These are phyloP conservation scores for Penaeus indicus DNA, from an alignment of 1,140 invertebrate genomes.

Conservation along the genomic window DNA sequence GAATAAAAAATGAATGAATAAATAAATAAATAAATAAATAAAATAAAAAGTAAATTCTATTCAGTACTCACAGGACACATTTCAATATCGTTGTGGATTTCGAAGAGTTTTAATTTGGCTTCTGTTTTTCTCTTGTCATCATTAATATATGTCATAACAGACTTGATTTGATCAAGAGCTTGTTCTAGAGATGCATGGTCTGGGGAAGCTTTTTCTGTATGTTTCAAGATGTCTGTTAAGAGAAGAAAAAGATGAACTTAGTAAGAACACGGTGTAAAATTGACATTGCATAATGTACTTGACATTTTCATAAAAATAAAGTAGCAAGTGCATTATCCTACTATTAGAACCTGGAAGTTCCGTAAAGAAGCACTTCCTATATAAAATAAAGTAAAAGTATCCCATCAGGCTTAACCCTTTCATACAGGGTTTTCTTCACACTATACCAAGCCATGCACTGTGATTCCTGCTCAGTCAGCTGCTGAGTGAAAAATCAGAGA, in stretches of 20 bases:
- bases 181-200: slow-evolving; percentile 87
- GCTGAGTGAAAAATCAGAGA: no score
- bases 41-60: neutral
- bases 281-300: no score
- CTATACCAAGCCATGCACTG: no score
- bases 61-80: slow-evolving; percentile 86
- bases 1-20: slow-evolving; percentile 4
- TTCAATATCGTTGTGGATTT: slow-evolving; percentile 97
- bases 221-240: slow-evolving; percentile 89
- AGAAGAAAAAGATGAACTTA: slow-evolving; percentile 47
- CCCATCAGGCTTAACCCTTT: no score
- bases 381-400: neutral
- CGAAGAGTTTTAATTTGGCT: slow-evolving; percentile 94
- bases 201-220: slow-evolving; percentile 86
- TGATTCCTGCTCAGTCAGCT: no score
- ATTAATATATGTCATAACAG: slow-evolving; percentile 96
- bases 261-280: neutral
- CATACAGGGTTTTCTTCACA: neutral
- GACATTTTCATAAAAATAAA: no score
- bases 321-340: no score
- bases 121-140: slow-evolving; percentile 97
- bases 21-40: slow-evolving; percentile 55
- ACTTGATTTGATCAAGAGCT: slow-evolving; percentile 88
- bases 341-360: no score
- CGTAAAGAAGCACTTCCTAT: neutral